Evolutionary conservation across 2,888 invertebrate species (phyloP), one percentile per base, ranked within the genome.

Genomic region (Eupithecia dodoneata): DNA sequence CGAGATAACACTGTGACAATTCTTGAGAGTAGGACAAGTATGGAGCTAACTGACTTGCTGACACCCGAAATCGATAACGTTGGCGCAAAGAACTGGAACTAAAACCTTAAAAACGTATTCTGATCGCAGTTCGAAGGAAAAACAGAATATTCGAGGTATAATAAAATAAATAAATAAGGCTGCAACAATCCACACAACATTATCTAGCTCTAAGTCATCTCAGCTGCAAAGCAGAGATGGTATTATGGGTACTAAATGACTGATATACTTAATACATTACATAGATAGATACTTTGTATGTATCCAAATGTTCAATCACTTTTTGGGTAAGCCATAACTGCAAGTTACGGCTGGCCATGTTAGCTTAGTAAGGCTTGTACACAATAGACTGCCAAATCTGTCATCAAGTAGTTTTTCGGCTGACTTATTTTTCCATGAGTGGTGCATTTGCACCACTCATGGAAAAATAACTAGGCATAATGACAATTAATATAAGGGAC

Each of bases 1-100:
- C 81, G 82, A 84, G 85, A 86, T 84, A 87, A 83, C 83, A 82
- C 82, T 81, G 77, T 76, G 79, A 86, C 84, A 84, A 83, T 81
- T 84, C 80, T 82, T 82, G 79, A 74, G 73, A 73, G 71, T 72
- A 73, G 73, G 73, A 71, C 75, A 71, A 73, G 75, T 71, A 70
- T 59, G 69, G 70, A 41, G 41, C 66, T 49, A 49, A 30, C 42
- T n/a, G 66, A 66, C 45, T 30, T 30, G 30, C 49, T 41, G 59
- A 59, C 72, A 66, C 47, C 30, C 42, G 7, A 49, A 49, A 45
- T 70, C 70, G 70, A 70, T 70, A 70, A 12, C 49, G 70, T 13
- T 70, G 13, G 47, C 5, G 13, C 47, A 47, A 47, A 45, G 15
- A 12, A 70, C 4, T n/a, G 67, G n/a, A 44, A 69, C 15, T n/a